Evolutionary conservation across 1,140 invertebrate species (phyloP), one percentile per base, ranked within the genome.

Genomic region (Bradysia coprophila): DNA sequence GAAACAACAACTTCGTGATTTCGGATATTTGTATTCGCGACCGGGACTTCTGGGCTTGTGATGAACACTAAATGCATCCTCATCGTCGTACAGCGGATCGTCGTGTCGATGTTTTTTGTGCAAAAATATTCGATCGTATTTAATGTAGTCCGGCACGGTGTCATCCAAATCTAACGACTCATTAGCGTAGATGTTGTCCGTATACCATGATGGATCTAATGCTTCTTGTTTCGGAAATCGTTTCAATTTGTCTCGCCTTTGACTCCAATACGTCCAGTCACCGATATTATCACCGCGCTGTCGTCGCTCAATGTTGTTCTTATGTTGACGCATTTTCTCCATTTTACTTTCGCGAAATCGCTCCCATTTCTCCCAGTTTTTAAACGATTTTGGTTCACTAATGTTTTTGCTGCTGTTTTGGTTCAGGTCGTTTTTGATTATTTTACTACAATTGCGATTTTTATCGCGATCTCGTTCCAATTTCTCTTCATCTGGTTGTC

Each of bases 401-500:
- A 40, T 20, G 10, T 32, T 40, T 44, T 43, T 44, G n/a, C 36
- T 40, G 18, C 19, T 20, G 21, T 36, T 19, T 38, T 19, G 36
- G 18, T 20, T 20, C 10, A 10, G 16, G 10, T 28, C 21, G 22
- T 24, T 43, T 38, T 40, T 18, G 37, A 21, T 2, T 31, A 9
- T 36, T 40, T 13, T 38, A 4, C 21, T 38, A 4, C 10, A 10
- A 18, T 38, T 38, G 11, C 21, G 10, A 42, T 47, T 53, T n/a
- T 45, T 48, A 18, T 19, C 24, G 24, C 40, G 44, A 41, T 50
- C 49, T 39, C 53, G 53, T 42, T 56, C 50, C 40, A 48, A 43
- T 31, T 49, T 43, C 34, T 66, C 40, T 43, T 68, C 58, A 54
- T 62, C 61, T 52, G 66, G 63, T 49, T 73, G 78, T 82, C 78